These are phyloP conservation scores for Microdon myrmicae DNA, from an alignment of 2,888 invertebrate species.

Conservation along the genomic window DNA sequence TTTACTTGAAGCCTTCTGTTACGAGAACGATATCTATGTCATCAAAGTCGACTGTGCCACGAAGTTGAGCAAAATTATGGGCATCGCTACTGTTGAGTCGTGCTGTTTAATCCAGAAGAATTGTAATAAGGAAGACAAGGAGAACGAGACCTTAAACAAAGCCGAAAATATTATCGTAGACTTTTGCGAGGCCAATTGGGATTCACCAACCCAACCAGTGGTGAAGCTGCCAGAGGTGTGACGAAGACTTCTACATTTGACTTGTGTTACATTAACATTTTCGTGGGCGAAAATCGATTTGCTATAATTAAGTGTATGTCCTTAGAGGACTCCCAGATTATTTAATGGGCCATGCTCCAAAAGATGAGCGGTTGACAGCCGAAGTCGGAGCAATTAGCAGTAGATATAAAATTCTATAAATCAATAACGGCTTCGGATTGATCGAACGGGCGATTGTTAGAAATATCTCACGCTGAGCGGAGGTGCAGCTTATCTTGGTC, in stretches of 20 bases:
- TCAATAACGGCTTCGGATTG: constrained; percentile 5
- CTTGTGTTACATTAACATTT: no score
- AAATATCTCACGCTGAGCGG: no score
- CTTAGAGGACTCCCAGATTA: no score
- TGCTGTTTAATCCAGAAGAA: constrained; percentile 67
- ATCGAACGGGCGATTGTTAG: no score
- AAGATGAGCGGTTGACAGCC: constrained; percentile 39
- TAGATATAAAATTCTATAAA: background rate
- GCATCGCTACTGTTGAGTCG: constrained; percentile 69
- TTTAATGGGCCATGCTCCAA: constrained; percentile 25
- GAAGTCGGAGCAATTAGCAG: constrained; percentile 35
- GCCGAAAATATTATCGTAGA: constrained; percentile 74
- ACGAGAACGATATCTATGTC: constrained; percentile 80
- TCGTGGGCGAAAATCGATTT: no score
- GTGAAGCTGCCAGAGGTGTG: constrained; percentile 75
- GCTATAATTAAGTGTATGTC: no score
- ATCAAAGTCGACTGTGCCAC: constrained; percentile 74
- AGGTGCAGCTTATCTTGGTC: no score
- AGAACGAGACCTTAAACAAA: constrained; percentile 70
- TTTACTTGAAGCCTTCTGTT: constrained; percentile 80
- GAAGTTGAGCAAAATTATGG: constrained; percentile 68
- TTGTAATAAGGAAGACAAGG: constrained; percentile 61
- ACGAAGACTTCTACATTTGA: no score
- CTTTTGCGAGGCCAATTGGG: constrained; percentile 75
- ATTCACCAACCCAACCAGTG: constrained; percentile 73